These are phyloP conservation scores for Sminthopsis crassicaudata DNA, from an alignment of 2,113 vertebrate species.

Conservation along the genomic window DNA sequence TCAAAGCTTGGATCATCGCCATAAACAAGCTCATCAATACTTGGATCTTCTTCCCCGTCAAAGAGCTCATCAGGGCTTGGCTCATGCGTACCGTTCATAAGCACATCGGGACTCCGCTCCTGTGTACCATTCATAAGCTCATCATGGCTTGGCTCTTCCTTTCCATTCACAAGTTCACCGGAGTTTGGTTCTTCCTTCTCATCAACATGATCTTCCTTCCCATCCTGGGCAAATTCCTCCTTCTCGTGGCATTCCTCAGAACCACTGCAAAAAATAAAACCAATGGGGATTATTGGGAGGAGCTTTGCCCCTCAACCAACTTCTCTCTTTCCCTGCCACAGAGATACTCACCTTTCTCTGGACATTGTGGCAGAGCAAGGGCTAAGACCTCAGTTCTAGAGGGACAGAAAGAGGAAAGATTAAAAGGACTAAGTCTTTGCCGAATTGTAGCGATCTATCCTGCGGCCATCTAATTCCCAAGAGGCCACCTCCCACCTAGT, in stretches of 20 bases:
- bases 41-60: not conserved
- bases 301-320: not conserved
- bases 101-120: not conserved
- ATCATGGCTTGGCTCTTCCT: not conserved
- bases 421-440: not conserved
- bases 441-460: not conserved
- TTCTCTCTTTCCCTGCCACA: slow-evolving; percentile 19
- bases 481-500: slow-evolving; percentile 45
- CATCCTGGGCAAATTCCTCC: not conserved
- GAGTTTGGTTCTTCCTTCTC: not conserved
- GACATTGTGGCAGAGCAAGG: slow-evolving; percentile 62
- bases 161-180: not conserved
- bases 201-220: not conserved
- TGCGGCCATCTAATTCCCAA: not conserved
- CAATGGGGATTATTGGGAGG: not conserved
- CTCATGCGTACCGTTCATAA: not conserved
- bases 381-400: slow-evolving; percentile 50
- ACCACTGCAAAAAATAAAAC: slow-evolving; percentile 75
- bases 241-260: not conserved
- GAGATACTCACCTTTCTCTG: slow-evolving; percentile 73
- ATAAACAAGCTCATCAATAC: slow-evolving; percentile 1
- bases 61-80: not conserved
- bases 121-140: not conserved
- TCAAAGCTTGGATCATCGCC: not conserved
- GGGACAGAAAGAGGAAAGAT: slow-evolving; percentile 13